Percentiles rank a stretch among this genome's conserved stretches.
Conservation (phyloP, 2,113 vertebrate genomes). For the Pipa parva region DNA sequence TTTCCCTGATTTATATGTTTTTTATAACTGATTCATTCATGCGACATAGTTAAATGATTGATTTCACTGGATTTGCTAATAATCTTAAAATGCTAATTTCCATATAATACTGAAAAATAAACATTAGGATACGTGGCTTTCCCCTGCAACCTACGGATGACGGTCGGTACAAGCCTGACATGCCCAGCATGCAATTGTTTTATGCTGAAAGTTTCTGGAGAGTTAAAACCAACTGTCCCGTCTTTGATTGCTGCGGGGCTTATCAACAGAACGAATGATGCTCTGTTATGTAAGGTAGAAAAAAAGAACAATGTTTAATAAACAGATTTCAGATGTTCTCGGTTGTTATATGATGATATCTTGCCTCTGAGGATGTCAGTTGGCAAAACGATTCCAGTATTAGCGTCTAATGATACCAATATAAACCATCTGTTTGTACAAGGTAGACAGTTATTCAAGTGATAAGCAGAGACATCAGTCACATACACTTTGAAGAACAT, state of each 20-base stretch:
- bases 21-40: too few species aligned
- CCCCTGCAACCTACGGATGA: too few species aligned
- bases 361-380: background rate
- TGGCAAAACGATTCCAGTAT: slow-evolving; percentile 11
- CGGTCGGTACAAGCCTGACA: background rate
- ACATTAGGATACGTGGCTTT: too few species aligned
- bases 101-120: too few species aligned
- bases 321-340: slow-evolving; percentile 31
- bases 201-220: background rate
- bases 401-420: slow-evolving; percentile 17
- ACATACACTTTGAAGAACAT: slow-evolving; percentile 16
- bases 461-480: slow-evolving; percentile 25
- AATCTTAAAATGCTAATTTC: too few species aligned
- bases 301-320: slow-evolving; percentile 11
- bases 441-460: slow-evolving; percentile 20
- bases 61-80: too few species aligned
- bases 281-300: slow-evolving; percentile 6
- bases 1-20: too few species aligned
- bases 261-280: slow-evolving; percentile 9
- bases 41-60: too few species aligned
- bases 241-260: background rate
- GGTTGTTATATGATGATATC: slow-evolving; percentile 30
- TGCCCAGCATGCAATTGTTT: background rate
- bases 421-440: slow-evolving; percentile 29
- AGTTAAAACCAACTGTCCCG: slow-evolving; percentile 13